Evolutionary conservation across 2,888 invertebrate species (phyloP).

Genomic region (Rhagophthalmus giganteus): DNA sequence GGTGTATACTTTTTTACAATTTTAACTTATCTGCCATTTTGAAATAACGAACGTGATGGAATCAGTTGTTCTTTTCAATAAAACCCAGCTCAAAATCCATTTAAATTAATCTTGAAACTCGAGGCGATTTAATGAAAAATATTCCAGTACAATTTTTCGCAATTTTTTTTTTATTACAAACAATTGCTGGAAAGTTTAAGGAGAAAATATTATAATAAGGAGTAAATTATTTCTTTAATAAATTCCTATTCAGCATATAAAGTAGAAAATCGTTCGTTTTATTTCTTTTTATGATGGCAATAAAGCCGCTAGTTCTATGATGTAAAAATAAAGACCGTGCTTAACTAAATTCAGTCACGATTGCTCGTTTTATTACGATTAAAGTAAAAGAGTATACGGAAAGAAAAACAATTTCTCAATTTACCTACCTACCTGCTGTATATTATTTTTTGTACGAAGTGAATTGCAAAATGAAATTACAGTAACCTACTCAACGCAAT

Average conservation of each 20-base stretch:
- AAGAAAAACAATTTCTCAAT: neutral
- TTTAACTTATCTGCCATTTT: too few species aligned
- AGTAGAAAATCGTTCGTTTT: constrained; percentile 6
- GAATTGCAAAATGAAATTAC: constrained; percentile 8
- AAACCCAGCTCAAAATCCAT: too few species aligned
- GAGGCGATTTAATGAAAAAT: too few species aligned
- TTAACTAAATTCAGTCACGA: constrained; percentile 13
- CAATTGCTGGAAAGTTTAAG: too few species aligned
- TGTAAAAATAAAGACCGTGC: constrained; percentile 13
- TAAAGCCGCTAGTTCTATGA: constrained; percentile 7
- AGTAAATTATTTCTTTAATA: neutral
- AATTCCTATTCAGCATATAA: constrained; percentile 1
- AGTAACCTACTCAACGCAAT: constrained; percentile 15
- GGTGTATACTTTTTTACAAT: too few species aligned
- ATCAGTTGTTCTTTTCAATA: too few species aligned
- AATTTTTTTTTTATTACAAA: too few species aligned
- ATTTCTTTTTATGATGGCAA: constrained; percentile 11
- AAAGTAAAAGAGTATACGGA: constrained; percentile 6
- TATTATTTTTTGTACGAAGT: neutral
- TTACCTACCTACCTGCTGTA: neutral
- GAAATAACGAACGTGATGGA: too few species aligned
- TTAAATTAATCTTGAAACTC: too few species aligned
- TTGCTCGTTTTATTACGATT: constrained; percentile 11
- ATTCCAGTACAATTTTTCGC: too few species aligned
- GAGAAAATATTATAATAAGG: neutral